These are phyloP conservation scores for Ichneumoninae sp. DNA, from an alignment of 2,888 invertebrate genomes.

Conservation along the genomic window DNA sequence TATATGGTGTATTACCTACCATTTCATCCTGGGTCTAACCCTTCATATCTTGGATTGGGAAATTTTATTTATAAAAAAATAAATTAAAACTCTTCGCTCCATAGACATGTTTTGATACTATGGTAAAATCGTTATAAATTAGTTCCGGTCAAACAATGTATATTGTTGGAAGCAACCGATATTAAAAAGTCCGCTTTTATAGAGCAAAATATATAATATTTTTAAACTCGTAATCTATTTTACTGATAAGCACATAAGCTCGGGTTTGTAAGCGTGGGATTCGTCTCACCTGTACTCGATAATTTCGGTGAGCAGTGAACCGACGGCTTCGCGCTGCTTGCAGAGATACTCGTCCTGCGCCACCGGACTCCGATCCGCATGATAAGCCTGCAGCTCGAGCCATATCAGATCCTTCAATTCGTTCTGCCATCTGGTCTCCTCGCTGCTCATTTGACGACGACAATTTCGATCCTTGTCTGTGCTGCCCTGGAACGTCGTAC, in stretches of 20 bases:
- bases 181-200: neutral
- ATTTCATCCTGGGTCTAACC: no score
- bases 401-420: slow-evolving; percentile 95
- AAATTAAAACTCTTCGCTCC: no score
- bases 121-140: no score
- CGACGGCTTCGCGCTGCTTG: slow-evolving; percentile 90
- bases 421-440: slow-evolving; percentile 95
- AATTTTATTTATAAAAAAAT: no score
- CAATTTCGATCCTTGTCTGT: slow-evolving; percentile 87
- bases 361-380: slow-evolving; percentile 90
- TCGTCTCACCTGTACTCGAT: slow-evolving; percentile 88
- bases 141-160: neutral
- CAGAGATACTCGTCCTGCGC: slow-evolving; percentile 93
- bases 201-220: neutral
- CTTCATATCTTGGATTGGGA: no score
- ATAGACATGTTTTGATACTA: no score
- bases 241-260: neutral
- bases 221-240: neutral
- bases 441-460: slow-evolving; percentile 89
- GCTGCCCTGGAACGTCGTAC: slow-evolving; percentile 85
- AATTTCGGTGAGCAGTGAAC: slow-evolving; percentile 90
- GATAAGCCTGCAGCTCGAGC: slow-evolving; percentile 94
- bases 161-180: neutral
- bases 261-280: slow-evolving; percentile 6
- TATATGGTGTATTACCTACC: neutral